A percentile compares a stretch with the other conserved stretches of the same genome.
phyloP scores from a whole-genome alignment of 2,113 vertebrate genomes.

The Trochalopteron elliotii region DNA sequence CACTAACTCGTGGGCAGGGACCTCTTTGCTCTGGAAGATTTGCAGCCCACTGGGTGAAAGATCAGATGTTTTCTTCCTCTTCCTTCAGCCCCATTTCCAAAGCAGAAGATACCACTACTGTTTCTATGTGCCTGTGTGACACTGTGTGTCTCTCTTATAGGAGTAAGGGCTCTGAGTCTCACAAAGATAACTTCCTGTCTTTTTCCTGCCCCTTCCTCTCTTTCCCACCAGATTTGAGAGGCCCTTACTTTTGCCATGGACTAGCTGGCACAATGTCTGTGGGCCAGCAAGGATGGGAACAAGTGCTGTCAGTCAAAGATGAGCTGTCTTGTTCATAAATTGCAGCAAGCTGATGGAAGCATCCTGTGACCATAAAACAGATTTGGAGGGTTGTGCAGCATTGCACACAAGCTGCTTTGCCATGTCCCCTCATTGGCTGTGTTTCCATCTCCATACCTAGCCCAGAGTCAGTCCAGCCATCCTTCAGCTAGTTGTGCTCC shows the following conservation, averaged over 20 bases:
- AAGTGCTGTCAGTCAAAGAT: neutral
- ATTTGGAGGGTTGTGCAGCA: neutral
- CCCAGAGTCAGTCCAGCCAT: neutral
- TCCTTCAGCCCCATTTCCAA: neutral
- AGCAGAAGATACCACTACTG: fast-evolving
- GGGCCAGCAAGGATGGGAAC: neutral
- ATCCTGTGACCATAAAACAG: neutral
- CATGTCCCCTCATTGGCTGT: no score
- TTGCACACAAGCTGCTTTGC: neutral
- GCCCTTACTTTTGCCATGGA: neutral
- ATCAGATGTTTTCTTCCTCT: fast-evolving
- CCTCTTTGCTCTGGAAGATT: neutral
- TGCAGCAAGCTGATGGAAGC: fast-evolving
- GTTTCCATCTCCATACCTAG: neutral
- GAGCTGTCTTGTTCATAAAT: fast-evolving
- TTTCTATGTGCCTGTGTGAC: fast-evolving
- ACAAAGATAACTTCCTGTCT: neutral
- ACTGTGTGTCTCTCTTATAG: neutral
- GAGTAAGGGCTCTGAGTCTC: neutral
- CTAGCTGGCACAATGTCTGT: neutral
- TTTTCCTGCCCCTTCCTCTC: neutral
- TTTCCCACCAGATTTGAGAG: neutral
- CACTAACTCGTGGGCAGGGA: neutral
- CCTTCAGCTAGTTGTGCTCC: neutral
- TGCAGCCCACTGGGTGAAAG: neutral